These are phyloP conservation scores for Lophotriccus pileatus DNA, from an alignment of 2,797 vertebrate species.

Conservation along the genomic window DNA sequence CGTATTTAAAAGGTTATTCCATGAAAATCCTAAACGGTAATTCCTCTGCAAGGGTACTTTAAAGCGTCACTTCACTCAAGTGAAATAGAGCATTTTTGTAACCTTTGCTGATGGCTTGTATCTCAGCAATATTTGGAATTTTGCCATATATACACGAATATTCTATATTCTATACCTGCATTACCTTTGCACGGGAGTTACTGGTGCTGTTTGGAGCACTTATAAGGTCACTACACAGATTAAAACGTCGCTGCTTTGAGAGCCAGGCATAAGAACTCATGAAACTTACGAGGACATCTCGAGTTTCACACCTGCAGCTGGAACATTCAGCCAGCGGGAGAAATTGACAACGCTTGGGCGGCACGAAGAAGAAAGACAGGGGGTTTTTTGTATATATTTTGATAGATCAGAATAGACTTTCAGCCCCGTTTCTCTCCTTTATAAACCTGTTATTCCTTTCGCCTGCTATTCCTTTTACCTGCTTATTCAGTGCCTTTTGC, in stretches of 20 bases:
- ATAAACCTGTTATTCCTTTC: background rate
- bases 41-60: background rate
- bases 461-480: background rate
- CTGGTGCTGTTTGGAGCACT: background rate
- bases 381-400: background rate
- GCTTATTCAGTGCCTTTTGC: background rate
- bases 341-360: background rate
- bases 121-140: background rate
- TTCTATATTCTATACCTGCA: background rate
- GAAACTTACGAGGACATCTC: rapidly evolving
- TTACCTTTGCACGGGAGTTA: background rate
- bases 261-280: rapidly evolving
- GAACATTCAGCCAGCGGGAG: background rate
- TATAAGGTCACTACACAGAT: rapidly evolving
- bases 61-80: background rate
- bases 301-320: rapidly evolving
- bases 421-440: background rate
- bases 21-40: background rate
- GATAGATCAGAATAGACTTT: background rate
- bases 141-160: rapidly evolving
- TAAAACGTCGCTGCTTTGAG: background rate
- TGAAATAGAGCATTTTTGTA: background rate
- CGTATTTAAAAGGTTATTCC: background rate
- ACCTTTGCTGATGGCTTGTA: background rate
- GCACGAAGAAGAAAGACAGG: rapidly evolving